A percentile compares a stretch with the other conserved stretches of the same genome.
phyloP scores from a whole-genome alignment of 2,113 vertebrate genomes.

The Engraulis encrasicolus region DNA sequence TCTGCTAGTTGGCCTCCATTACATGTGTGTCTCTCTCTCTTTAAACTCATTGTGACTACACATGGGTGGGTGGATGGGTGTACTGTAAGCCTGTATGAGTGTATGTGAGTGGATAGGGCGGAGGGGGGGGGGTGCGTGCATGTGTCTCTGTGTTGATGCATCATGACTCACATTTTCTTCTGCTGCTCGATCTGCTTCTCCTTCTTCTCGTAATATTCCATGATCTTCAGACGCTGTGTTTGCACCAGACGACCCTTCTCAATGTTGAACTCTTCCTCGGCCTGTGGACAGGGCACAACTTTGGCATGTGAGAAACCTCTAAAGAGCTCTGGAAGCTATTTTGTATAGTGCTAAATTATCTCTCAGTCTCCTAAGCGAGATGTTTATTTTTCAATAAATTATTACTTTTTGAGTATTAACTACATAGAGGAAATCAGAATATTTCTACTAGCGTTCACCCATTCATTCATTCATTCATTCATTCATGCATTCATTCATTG shows the following conservation, averaged over 20 bases:
- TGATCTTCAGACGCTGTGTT: slow-evolving; percentile 97
- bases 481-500: too few species aligned
- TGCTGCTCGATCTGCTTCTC: slow-evolving; percentile 99
- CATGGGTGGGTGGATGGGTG: background rate
- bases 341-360: background rate
- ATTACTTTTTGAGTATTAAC: background rate
- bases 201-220: slow-evolving; percentile 99
- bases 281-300: slow-evolving; percentile 73
- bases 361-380: background rate
- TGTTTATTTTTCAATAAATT: too few species aligned
- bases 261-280: slow-evolving; percentile 99
- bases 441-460: background rate
- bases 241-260: slow-evolving; percentile 98
- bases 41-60: too few species aligned
- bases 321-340: background rate
- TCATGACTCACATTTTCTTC: slow-evolving; percentile 97
- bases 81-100: too few species aligned
- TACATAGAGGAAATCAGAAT: background rate
- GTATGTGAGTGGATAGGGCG: too few species aligned
- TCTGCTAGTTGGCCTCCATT: too few species aligned
- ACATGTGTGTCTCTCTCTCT: too few species aligned
- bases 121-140: background rate
- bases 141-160: too few species aligned
- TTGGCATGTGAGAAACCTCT: background rate
- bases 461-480: too few species aligned